Base-by-base conservation (phyloP, 2,113 vertebrate genomes). In the Cyanocitta stelleri region DNA sequence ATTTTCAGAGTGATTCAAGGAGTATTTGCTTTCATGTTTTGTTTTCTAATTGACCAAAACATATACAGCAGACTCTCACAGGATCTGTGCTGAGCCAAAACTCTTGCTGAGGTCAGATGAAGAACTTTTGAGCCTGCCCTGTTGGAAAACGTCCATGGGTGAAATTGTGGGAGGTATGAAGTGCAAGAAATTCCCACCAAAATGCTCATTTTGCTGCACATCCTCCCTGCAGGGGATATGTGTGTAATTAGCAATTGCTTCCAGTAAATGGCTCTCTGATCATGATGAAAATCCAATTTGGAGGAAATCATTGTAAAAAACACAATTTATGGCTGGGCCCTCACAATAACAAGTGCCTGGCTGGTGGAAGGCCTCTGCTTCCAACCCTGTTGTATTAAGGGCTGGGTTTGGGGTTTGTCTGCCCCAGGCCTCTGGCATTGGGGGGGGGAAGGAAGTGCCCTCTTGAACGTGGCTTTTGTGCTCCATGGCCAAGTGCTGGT, bases 41-140 rank as follows among this genome's bases (percentile, higher is more conserved):
- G 82, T 94, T 96, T 96, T 93, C 67, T 91, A 91, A 94, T 96
- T 93, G 90, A 85, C 92, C 88, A 94, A 96, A 96, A 85, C 67
- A 83, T 44, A 80, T 17, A 77, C 78, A 84, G 55, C 23, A 62
- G 67, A 32, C 46, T 67, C 78, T 93, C 39, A 0, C 63, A 71
- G 93, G 87, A 46, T 13, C 78, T 17, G 20, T 77, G 59, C 85
- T 77, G 82, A 90, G 93, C 59, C 82, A 95, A 80, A 89, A 77
- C 33, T 90, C 46, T 48, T 32, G 39, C 67, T 93, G 51, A 88
- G 90, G 85, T 75, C 68, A 59, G 62, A 59, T 17, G 51, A 88
- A 59, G 48, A 90, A 88, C 44, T 75, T 94, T 1, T 43, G 51
- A 83, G 64, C 71, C n/a, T 54, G 61, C 16, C 32, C 49, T 71